Evolutionary conservation across 2,797 vertebrate species (phyloP), one percentile per base, ranked within the genome.

Genomic region (Carcharodon carcharias): DNA sequence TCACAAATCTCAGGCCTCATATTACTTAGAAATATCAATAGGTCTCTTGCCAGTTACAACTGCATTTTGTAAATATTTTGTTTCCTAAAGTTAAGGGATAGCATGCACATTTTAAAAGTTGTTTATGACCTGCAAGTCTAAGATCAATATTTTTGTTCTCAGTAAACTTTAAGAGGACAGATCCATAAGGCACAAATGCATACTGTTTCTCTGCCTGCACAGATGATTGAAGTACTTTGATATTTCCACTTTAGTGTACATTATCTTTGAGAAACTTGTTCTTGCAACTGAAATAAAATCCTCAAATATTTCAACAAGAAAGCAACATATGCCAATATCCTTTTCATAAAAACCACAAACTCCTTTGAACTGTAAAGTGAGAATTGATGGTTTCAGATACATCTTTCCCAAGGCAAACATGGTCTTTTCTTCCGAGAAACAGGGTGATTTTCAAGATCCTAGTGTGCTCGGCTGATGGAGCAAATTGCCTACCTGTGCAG

Each of bases 161-260:
- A 45, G 26, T 73, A 3, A 95, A 54, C 94, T 9, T 69, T 40
- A 73, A 50, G 18, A 50, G 14, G 28, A 3, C 45, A 95, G 31
- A 95, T 31, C 28, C 73, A 50, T 73, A 71, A 69, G 45, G 0
- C 67, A 71, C 45, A 73, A 54, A 16, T 14, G 28, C 67, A 71
- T 18, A 16, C 14, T 26, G 35, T 92, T 92, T 45, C 2, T 93
- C n/a, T 93, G 61, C 21, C 40, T 2, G 21, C 61, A 63, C 9
- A 40, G 61, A 45, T 67, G 91, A 67, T 93, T 67, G 40, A 93
- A 56, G 21, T 93, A 61, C 35, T 45, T 93, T 45, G n/a, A 93
- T 65, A 61, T 93, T 67, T n/a, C 63, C 91, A 93, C 91, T 93
- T 93, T n/a, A 93, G 21, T 65, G 91, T 67, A n/a, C 63, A 65